A percentile compares a stretch with the other conserved stretches of the same genome.
Conservation (phyloP, 2,113 vertebrate species). For the Lagopus leucura region DNA sequence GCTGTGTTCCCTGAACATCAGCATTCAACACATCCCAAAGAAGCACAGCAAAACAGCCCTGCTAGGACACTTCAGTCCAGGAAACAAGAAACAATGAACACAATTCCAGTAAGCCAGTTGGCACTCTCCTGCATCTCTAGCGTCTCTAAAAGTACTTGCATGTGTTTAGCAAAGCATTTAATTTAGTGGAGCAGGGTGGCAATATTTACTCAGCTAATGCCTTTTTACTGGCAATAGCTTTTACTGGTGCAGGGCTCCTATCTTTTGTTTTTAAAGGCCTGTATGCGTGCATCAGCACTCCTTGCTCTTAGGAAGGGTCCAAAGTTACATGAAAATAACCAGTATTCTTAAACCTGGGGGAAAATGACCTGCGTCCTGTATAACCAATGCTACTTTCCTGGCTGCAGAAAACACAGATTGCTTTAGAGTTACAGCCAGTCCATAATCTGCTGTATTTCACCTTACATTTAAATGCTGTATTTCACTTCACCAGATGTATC, state of each 20-base stretch:
- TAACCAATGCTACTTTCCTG: background rate
- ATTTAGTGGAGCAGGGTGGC: conserved; percentile 10
- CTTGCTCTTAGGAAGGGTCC: background rate
- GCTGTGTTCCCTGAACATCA: accelerated
- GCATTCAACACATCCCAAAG: background rate
- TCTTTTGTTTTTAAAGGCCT: background rate
- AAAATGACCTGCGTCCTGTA: background rate
- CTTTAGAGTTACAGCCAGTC: background rate
- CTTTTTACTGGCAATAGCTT: background rate
- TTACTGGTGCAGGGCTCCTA: background rate
- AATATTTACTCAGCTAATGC: conserved; percentile 44
- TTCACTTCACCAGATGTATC: background rate
- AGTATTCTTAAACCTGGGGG: background rate
- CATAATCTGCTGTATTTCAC: conserved; percentile 19
- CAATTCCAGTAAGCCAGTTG: background rate
- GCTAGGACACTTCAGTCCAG: background rate
- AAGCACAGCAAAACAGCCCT: background rate
- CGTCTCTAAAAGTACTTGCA: background rate
- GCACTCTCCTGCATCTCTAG: background rate
- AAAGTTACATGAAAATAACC: background rate
- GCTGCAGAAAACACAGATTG: background rate
- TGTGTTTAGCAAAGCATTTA: conserved; percentile 23
- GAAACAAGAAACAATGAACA: conserved; percentile 26
- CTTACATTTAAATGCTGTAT: conserved; percentile 42
- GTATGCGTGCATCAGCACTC: background rate